Evolutionary conservation across 2,888 invertebrate species (phyloP).

Genomic region (Sminthurinus aureus): DNA sequence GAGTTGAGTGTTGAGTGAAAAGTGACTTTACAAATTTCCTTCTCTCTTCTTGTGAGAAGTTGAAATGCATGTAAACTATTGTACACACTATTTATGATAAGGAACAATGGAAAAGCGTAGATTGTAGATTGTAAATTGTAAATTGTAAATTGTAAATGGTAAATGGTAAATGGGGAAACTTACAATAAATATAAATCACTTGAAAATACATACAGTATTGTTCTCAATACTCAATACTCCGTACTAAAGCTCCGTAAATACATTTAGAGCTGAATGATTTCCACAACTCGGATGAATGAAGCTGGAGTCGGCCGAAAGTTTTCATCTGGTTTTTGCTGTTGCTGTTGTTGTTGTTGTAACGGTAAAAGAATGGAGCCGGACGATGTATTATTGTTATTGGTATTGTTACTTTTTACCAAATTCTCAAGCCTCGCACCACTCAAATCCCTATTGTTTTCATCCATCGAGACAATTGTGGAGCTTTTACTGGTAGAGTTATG

Average conservation of each 20-base stretch:
- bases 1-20: too few species aligned
- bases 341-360: conserved; percentile 11
- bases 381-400: neutral
- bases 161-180: neutral
- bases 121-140: too few species aligned
- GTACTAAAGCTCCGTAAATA: too few species aligned
- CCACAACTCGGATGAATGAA: conserved; percentile 25
- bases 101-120: too few species aligned
- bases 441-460: neutral
- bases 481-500: neutral
- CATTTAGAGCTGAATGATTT: conserved; percentile 29
- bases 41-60: too few species aligned
- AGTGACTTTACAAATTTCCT: too few species aligned
- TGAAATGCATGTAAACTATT: too few species aligned
- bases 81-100: too few species aligned
- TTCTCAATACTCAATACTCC: neutral
- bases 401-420: neutral
- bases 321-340: conserved; percentile 24
- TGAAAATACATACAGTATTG: too few species aligned
- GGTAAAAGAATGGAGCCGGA: conserved; percentile 21
- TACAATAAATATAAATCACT: too few species aligned
- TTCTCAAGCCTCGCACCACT: neutral
- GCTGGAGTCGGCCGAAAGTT: conserved; percentile 21
- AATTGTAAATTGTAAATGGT: too few species aligned
- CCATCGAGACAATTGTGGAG: neutral